Base-by-base conservation (phyloP, 1,140 invertebrate genomes). In the Drosophila quadrilineata region DNA sequence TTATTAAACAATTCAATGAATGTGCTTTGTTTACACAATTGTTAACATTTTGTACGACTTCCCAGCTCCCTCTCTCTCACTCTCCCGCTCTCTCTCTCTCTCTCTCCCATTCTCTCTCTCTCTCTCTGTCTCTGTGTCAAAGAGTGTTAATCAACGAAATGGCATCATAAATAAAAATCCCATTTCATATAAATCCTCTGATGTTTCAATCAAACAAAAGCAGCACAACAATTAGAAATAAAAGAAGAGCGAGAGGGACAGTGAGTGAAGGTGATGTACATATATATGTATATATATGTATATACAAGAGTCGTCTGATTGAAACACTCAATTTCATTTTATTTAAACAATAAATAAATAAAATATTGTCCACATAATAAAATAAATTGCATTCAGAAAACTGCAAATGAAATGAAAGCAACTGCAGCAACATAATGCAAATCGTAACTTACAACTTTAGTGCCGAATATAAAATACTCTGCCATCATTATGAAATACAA, bases 91-190 rank as follows among this genome's bases (percentile, higher is more conserved):
- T n/a, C n/a, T n/a, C n/a, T n/a, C n/a, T n/a, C n/a, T n/a, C n/a
- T n/a, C n/a, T n/a, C n/a, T n/a, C n/a, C n/a, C n/a, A n/a, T n/a
- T n/a, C n/a, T n/a, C n/a, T n/a, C n/a, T n/a, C n/a, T n/a, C n/a
- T n/a, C n/a, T n/a, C n/a, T n/a, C n/a, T n/a, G n/a, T n/a, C n/a
- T n/a, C n/a, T n/a, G n/a, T n/a, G n/a, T 71, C 79, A 77, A 85
- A 79, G 74, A 68, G 74, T 85, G 79, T 85, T 85, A 85, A 85
- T 85, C 79, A 85, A 85, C 79, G 56, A 75, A 85, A 85, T 85
- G 79, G 79, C 59, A 74, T 85, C 79, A 85, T 85, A 85, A 85
- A 85, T 85, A 85, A 85, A 85, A 85, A 84, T 53, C 54, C 50
- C 79, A 85, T 85, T 77, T 85, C 79, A 64, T 64, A 85, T 84